Percentiles rank a stretch among this genome's conserved stretches.
Conservation (phyloP, 2,888 invertebrate species). For the Cephus spinipes region DNA sequence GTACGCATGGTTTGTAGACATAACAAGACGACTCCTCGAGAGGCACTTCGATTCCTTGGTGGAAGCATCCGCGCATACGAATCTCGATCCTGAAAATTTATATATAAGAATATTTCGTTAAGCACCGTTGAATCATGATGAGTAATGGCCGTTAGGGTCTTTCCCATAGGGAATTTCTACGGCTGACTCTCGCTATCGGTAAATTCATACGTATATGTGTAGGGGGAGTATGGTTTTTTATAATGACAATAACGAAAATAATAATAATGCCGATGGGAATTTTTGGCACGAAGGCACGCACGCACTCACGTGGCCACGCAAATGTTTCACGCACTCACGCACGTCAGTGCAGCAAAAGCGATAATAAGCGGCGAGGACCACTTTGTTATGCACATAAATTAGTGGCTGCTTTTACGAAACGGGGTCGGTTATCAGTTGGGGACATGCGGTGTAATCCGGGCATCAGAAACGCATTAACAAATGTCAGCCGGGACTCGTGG, state of each 20-base stretch:
- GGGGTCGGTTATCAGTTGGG: constrained; percentile 41
- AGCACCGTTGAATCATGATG: too few relatives aligned
- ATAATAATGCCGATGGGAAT: background rate
- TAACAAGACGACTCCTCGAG: too few relatives aligned
- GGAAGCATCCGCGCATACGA: too few relatives aligned
- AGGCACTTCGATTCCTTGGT: too few relatives aligned
- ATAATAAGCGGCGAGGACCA: constrained; percentile 21
- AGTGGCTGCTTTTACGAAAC: constrained; percentile 41
- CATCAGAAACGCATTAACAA: constrained; percentile 60
- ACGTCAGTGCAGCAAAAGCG: background rate
- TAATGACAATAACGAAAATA: background rate
- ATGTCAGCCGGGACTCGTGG: constrained; percentile 41
- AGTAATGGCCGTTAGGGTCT: background rate
- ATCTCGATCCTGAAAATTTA: too few relatives aligned
- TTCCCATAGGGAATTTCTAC: background rate
- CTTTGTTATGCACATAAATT: constrained; percentile 53
- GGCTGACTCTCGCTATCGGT: background rate
- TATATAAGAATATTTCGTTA: too few relatives aligned
- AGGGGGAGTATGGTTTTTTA: background rate
- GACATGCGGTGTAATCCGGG: constrained; percentile 53
- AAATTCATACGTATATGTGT: background rate
- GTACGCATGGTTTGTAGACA: background rate
- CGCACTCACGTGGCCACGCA: background rate
- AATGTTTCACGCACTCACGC: background rate
- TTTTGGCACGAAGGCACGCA: background rate